Conservation (phyloP, 2,888 invertebrate genomes). For the Caprella mutica region DNA sequence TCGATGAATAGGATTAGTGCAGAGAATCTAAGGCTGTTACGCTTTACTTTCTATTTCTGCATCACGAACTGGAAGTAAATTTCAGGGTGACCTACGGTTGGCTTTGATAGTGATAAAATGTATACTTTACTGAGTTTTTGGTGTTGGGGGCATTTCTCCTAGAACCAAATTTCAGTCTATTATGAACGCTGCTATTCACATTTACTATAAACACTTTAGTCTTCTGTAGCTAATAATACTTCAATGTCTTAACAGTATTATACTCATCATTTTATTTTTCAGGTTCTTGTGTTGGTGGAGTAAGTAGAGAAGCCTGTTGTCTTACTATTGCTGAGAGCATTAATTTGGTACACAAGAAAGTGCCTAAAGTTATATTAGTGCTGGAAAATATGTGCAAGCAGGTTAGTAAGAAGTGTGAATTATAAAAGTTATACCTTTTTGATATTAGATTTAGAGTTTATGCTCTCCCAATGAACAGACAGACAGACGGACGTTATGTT, state of each 20-base stretch:
- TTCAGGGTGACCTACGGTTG: too few relatives aligned
- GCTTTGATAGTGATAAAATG: too few relatives aligned
- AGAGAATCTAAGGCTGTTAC: too few relatives aligned
- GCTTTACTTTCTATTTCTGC: too few relatives aligned
- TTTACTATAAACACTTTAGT: neutral
- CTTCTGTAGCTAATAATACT: neutral
- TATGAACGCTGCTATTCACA: too few relatives aligned
- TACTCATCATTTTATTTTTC: neutral
- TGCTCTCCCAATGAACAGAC: neutral
- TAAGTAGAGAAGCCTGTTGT: constrained; percentile 38
- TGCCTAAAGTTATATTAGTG: constrained; percentile 37
- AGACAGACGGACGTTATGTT: neutral
- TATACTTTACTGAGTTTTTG: too few relatives aligned
- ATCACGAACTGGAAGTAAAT: too few relatives aligned
- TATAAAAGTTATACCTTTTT: neutral
- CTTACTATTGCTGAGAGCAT: constrained; percentile 40
- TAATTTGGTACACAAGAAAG: constrained; percentile 39
- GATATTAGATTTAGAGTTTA: neutral
- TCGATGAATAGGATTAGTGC: too few relatives aligned
- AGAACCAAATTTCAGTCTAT: too few relatives aligned
- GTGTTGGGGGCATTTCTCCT: too few relatives aligned
- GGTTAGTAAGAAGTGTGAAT: too few relatives aligned
- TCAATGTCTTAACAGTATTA: neutral
- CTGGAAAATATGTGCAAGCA: constrained; percentile 35
- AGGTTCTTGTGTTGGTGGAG: constrained; percentile 27